A percentile compares a stretch with the other conserved stretches of the same genome.
Conservation (phyloP, 2,797 vertebrate species). For the Enteromius trimaculatus region DNA sequence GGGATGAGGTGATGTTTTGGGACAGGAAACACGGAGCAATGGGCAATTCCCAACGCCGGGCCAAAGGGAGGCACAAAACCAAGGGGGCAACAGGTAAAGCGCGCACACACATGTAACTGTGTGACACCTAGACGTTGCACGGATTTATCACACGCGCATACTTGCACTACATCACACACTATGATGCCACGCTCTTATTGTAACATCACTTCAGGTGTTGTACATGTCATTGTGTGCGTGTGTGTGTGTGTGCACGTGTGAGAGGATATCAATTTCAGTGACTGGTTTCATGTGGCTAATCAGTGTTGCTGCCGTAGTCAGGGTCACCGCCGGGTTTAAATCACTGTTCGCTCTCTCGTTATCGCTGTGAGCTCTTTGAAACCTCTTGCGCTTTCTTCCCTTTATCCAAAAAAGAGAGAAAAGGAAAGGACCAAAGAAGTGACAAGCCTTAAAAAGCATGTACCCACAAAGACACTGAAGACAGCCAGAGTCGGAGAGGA, state of each 20-base stretch:
- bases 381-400: slow-evolving; percentile 10
- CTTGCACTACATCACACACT: background rate
- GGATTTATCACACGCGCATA: slow-evolving; percentile 5
- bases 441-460: background rate
- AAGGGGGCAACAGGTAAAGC: slow-evolving; percentile 82
- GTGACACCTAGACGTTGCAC: background rate
- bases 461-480: slow-evolving; percentile 20
- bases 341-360: slow-evolving; percentile 11
- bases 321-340: slow-evolving; percentile 15
- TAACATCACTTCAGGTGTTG: background rate
- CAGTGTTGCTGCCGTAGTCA: slow-evolving; percentile 27
- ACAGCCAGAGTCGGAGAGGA: slow-evolving; percentile 8
- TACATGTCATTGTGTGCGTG: slow-evolving; percentile 7
- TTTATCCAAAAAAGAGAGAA: slow-evolving; percentile 9
- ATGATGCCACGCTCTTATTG: background rate
- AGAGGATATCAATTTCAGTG: slow-evolving; percentile 50
- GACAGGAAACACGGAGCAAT: slow-evolving; percentile 79
- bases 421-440: slow-evolving; percentile 9
- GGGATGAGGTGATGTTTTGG: slow-evolving; percentile 84
- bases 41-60: slow-evolving; percentile 80
- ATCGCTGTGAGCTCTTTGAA: background rate
- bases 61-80: slow-evolving; percentile 81
- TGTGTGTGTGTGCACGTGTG: slow-evolving; percentile 1
- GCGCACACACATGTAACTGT: slow-evolving; percentile 16
- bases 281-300: slow-evolving; percentile 36